Conservation (phyloP, 2,113 vertebrate species). For the Perca fluviatilis region DNA sequence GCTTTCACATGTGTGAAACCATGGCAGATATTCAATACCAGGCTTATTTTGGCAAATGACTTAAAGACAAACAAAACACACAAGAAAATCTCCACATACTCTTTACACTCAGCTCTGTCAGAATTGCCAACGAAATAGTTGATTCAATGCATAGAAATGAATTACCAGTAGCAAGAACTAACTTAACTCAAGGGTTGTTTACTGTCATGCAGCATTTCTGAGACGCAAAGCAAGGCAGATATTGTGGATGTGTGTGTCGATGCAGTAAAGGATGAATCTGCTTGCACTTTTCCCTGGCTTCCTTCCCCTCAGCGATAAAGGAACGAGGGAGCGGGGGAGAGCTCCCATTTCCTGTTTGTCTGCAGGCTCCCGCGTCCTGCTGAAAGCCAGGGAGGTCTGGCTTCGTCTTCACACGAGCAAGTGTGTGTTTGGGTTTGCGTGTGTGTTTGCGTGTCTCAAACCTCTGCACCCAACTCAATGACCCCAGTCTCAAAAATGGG, state of each 20-base stretch:
- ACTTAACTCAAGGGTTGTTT: conserved; percentile 77
- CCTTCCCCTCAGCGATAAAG: conserved; percentile 71
- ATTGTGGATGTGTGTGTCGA: conserved; percentile 56
- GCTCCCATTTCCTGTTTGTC: conserved; percentile 76
- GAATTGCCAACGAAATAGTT: conserved; percentile 84
- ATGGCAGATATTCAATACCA: conserved; percentile 81
- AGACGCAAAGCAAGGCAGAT: conserved; percentile 82
- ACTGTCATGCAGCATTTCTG: conserved; percentile 92
- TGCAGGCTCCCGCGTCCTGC: conserved; percentile 74
- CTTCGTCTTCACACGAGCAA: conserved; percentile 58
- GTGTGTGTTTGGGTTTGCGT: conserved; percentile 21
- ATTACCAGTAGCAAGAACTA: conserved; percentile 79
- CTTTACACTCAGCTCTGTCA: conserved; percentile 72
- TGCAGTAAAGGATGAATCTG: conserved; percentile 59
- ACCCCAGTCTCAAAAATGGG: conserved; percentile 97
- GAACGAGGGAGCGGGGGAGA: conserved; percentile 67
- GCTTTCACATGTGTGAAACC: conserved; percentile 85
- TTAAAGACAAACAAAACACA: conserved; percentile 79
- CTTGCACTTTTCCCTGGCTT: conserved; percentile 82
- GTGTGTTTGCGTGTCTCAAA: conserved; percentile 84
- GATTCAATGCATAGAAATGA: conserved; percentile 92
- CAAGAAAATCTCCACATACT: conserved; percentile 44
- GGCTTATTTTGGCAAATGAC: conserved; percentile 95
- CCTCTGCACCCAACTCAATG: conserved; percentile 98
- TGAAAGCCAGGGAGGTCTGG: conserved; percentile 49